Base-by-base conservation (phyloP, 1,140 invertebrate species). In the Aphaenogaster floridana region DNA sequence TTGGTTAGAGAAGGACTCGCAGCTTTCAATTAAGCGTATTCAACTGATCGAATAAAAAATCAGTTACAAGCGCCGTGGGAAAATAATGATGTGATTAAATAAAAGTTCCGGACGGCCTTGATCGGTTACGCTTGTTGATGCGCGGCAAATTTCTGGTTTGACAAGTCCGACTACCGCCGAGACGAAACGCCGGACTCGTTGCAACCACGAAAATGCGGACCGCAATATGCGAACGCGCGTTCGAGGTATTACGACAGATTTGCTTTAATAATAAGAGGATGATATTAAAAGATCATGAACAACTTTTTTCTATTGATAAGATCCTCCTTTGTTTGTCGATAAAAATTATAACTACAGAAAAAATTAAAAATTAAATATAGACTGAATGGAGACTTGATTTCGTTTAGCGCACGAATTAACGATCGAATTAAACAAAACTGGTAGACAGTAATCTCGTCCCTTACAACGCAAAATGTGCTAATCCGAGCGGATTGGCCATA, bases 101-200 rank as follows among this genome's bases (percentile, higher is more conserved):
- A 84, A 84, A 84, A 76, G 8, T 84, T 8, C 1, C 34, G 34
- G 17, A 84, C 39, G 69, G 6, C 69, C 80, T 84, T 84, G 80
- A 84, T 84, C 54, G 28, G 80, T 76, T 76, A 76, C 54, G 69
- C 42, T 63, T 50, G 42, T 83, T 74, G 57, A 84, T 76, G 45
- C 54, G 68, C 28, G 34, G 69, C 13, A 42, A 57, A 84, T 84
- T 84, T 84, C 80, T 84, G 69, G 80, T 84, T 84, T 84, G 80
- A 83, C 80, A 83, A 83, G 68, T 74, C 54, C 34, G 45, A 61
- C 54, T 84, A n/a, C 63, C 57, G 13, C 13, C 28, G n/a, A 45
- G n/a, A 80, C 11, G 13, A 83, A 45, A 72, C 28, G 15, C 66
- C 3, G 15, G 21, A 78, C 5, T 78, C 39, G 17, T 28, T 72